Conservation (phyloP, 2,797 vertebrate species). For the Serranus cabrilla region DNA sequence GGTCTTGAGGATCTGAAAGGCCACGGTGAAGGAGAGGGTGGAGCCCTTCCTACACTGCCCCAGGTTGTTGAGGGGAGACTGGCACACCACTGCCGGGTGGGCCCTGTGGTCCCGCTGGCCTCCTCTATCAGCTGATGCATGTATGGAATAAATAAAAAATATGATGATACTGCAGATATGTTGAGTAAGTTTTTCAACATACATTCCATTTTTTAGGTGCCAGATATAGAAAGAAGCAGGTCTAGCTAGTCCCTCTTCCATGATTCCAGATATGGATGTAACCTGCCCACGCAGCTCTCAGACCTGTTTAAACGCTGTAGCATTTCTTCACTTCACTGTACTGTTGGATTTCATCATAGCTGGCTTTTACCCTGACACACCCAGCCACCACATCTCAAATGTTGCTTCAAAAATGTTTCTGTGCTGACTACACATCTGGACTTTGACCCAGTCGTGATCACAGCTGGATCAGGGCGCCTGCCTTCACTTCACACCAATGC, state of each 20-base stretch:
- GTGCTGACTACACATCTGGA: background rate
- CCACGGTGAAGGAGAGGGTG: constrained; percentile 88
- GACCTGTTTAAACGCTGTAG: background rate
- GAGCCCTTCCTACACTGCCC: constrained; percentile 91
- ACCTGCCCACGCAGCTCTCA: background rate
- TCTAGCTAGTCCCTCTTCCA: background rate
- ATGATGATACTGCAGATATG: too few species aligned
- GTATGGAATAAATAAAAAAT: background rate
- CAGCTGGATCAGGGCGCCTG: background rate
- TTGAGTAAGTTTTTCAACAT: too few species aligned
- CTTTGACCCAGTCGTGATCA: background rate
- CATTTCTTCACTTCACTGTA: background rate
- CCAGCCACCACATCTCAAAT: background rate
- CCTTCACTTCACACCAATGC: background rate
- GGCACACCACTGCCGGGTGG: constrained; percentile 87
- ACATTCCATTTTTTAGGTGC: too few species aligned
- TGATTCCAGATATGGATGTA: background rate
- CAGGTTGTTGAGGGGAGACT: constrained; percentile 89
- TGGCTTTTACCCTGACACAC: constrained; percentile 3
- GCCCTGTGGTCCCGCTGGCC: constrained; percentile 78
- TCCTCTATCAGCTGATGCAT: constrained; percentile 77
- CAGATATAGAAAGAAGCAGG: too few species aligned
- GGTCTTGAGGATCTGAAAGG: constrained; percentile 89
- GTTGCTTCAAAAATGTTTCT: background rate
- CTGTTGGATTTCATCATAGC: background rate